phyloP scores from a whole-genome alignment of 2,888 invertebrate species.

The Orthosia gracilis region DNA sequence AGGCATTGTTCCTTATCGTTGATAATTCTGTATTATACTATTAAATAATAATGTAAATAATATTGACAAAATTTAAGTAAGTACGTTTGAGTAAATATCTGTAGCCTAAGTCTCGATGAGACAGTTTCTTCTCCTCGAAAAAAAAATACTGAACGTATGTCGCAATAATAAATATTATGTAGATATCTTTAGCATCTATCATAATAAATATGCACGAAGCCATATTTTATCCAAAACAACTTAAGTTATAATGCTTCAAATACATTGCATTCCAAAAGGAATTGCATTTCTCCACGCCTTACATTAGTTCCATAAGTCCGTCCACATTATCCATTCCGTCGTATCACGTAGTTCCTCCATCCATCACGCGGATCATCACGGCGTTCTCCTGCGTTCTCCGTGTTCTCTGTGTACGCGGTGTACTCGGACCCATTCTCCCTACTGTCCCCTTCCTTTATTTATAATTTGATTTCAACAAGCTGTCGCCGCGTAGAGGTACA shows the following conservation, averaged over 20 bases:
- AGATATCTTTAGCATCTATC: neutral
- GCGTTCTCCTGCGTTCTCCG: slow-evolving; percentile 17
- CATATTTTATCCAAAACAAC: slow-evolving; percentile 17
- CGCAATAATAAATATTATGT: neutral
- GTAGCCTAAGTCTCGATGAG: too few species aligned
- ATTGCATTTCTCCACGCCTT: slow-evolving; percentile 58
- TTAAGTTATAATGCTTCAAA: slow-evolving; percentile 10
- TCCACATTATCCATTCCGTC: slow-evolving; percentile 65
- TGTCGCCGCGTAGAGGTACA: slow-evolving; percentile 72
- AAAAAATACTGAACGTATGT: neutral
- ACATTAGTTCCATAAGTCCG: slow-evolving; percentile 60
- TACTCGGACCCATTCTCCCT: slow-evolving; percentile 57
- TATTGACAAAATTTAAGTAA: too few species aligned
- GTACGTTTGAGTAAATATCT: too few species aligned
- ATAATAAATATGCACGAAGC: neutral
- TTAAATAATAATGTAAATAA: too few species aligned
- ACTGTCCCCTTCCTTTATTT: slow-evolving; percentile 73
- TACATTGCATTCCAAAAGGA: slow-evolving; percentile 50
- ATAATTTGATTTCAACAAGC: slow-evolving; percentile 86
- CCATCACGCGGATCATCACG: slow-evolving; percentile 70
- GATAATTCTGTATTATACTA: too few species aligned
- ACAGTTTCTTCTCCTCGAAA: neutral
- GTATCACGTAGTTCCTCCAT: slow-evolving; percentile 68
- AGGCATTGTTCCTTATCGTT: too few species aligned
- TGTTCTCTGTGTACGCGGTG: slow-evolving; percentile 36